Conservation (phyloP, 2,113 vertebrate species). For the Scomber japonicus region DNA sequence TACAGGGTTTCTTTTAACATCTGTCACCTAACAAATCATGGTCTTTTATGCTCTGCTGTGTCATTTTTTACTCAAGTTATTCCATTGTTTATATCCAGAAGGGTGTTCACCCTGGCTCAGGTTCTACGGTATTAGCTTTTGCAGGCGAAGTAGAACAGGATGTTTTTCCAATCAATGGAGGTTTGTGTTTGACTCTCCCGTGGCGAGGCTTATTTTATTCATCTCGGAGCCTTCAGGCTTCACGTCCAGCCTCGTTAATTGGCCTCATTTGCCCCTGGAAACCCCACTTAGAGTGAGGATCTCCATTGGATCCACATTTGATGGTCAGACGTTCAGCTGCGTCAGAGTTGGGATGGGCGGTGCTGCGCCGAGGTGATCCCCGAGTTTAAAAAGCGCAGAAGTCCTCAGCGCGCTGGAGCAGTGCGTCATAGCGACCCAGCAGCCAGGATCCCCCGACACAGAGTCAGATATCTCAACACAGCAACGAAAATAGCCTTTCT, state of each 20-base stretch:
- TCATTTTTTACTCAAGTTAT: background rate
- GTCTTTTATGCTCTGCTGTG: background rate
- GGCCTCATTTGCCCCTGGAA: constrained; percentile 57
- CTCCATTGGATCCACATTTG: constrained; percentile 54
- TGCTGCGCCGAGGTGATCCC: constrained; percentile 80
- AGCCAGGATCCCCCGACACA: constrained; percentile 62
- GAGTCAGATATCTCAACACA: background rate
- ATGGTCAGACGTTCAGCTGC: constrained; percentile 52
- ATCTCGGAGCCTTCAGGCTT: constrained; percentile 12
- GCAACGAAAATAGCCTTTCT: constrained; percentile 11
- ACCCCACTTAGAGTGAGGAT: constrained; percentile 62
- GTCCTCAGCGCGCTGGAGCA: constrained; percentile 70
- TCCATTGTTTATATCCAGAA: constrained; percentile 8
- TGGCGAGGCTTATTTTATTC: background rate
- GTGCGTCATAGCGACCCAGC: constrained; percentile 82
- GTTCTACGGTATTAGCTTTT: background rate
- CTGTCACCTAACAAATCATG: background rate
- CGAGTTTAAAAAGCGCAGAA: constrained; percentile 81
- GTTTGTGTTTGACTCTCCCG: background rate
- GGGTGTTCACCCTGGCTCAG: background rate
- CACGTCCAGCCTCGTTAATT: constrained; percentile 46
- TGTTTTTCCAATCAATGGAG: background rate
- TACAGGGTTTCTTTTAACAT: background rate
- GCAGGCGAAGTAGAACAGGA: background rate
- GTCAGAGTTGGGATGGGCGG: constrained; percentile 72